Conservation (phyloP, 2,113 vertebrate genomes). For the Percina caprodes region DNA sequence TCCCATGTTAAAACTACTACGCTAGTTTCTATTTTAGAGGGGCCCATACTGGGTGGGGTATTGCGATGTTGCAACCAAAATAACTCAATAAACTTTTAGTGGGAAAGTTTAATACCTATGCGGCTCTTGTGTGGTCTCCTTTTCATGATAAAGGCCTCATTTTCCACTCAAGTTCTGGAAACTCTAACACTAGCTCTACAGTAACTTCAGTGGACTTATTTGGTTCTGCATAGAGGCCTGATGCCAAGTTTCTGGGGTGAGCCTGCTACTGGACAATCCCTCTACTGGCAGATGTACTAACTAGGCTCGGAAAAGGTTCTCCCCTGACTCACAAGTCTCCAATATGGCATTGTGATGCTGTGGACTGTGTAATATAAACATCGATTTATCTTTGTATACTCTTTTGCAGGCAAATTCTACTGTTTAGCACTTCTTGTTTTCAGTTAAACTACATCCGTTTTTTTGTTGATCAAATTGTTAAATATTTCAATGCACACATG, state of each 20-base stretch:
- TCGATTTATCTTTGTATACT: not conserved
- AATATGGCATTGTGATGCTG: not conserved
- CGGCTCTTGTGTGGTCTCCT: slow-evolving; percentile 84
- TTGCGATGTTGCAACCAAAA: slow-evolving; percentile 82
- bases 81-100: slow-evolving; percentile 87
- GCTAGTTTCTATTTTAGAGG: slow-evolving; percentile 81
- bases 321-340: not conserved
- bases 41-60: slow-evolving; percentile 74
- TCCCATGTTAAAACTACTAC: slow-evolving; percentile 69
- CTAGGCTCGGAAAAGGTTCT: not conserved
- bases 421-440: not conserved
- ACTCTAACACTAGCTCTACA: slow-evolving; percentile 60
- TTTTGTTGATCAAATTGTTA: not conserved
- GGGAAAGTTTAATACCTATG: slow-evolving; percentile 84
- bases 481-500: not conserved
- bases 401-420: not conserved
- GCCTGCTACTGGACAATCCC: slow-evolving; percentile 35
- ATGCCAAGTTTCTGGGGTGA: slow-evolving; percentile 41
- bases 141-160: slow-evolving; percentile 83
- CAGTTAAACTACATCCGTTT: not conserved
- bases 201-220: slow-evolving; percentile 63
- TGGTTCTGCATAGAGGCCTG: slow-evolving; percentile 32
- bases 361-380: not conserved
- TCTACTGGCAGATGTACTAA: slow-evolving; percentile 29
- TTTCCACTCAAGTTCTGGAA: slow-evolving; percentile 85